Evolutionary conservation across 30 jellyfish, hydroid and myxozoan species (phyloP), one percentile per base, ranked within the genome.

Genomic region (Aurelia sp.): DNA sequence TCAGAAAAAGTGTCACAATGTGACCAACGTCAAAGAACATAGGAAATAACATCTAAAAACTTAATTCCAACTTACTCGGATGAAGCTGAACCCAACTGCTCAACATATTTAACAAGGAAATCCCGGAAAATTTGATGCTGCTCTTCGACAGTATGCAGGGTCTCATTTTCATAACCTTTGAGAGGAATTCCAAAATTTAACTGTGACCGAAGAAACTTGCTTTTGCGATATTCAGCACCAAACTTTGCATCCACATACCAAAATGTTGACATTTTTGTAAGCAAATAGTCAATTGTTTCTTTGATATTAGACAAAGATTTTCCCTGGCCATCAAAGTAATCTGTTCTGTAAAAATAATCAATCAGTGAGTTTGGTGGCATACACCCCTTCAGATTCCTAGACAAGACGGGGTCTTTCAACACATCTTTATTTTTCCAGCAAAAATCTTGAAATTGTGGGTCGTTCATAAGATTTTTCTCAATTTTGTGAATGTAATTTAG

Each of bases 311-410:
- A 86, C 53, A 86, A 17, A 11, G 47, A 20, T 30, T 22, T 31
- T 12, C 89, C 89, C 69, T 72, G 89, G 40, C 96, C 96, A 73
- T 86, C 96, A 66, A 72, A 86, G 22, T 22, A 78, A 66, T 86
- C 79, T 55, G 96, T 86, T 51, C 89, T 53, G 68, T 16, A 86
- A 41, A 86, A 86, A 61, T 59, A 74, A 16, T 76, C 96, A 35
- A 86, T 86, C 37, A 86, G 76, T 15, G 96, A 86, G 78, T 86
- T 86, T 30, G 96, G 96, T 20, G 96, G 96, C 89, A 76, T 86
- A 78, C 96, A 86, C 0, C 96, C 96, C 41, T 75, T 51, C 20
- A 52, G 71, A 19, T 75, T 76, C 21, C 78, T 30, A 13, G 62
- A 19, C 62, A 86, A 66, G 13, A 31, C 35, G 8, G 52, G 66